Evolutionary conservation across 2,797 vertebrate genomes (phyloP), one percentile per base, ranked within the genome.

Genomic region (Leucoraja ocellata): DNA sequence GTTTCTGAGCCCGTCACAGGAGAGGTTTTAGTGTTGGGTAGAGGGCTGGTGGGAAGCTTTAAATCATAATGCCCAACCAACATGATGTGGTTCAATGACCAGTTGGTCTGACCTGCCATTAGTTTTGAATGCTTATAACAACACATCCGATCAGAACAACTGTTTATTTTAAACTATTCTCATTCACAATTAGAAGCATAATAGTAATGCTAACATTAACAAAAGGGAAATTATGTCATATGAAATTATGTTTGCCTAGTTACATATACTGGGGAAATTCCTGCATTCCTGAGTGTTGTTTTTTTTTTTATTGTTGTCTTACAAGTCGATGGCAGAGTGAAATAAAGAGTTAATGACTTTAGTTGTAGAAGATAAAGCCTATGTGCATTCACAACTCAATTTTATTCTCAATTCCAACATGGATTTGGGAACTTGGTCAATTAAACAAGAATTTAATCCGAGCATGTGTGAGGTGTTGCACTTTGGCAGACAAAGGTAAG

Each of bases 351-450:
- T 71, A 36, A 46, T 28, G 16, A 11, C 6, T 86, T 18, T 23
- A 76, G 36, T 54, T 28, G 13, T 76, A 8, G 25, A 54, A 90
- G 71, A 32, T 63, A 77, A n/a, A 88, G 74, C 58, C 39, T 5
- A 11, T 14, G 32, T 84, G 9, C 54, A 77, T 28, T 13, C 93
- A 93, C 28, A 61, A 86, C 6, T 54, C 76, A 21, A 9, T 61
- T 39, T 54, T 71, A 76, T 5, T 58, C 68, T 23, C 25, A 4
- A 14, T 91, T 46, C 21, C 36, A 36, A 74, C 90, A 74, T 36
- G 36, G 68, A 91, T 46, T 74, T 76, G 71, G 39, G 13, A 92
- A 92, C 71, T 54, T 95, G 94, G 95, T 92, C 94, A 94, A 95
- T 93, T 94, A 46, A 46, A 46, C 46, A 46, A 46, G 46, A 46